Conservation (phyloP, 2,888 invertebrate genomes). For the Lydus trimaculatus region DNA sequence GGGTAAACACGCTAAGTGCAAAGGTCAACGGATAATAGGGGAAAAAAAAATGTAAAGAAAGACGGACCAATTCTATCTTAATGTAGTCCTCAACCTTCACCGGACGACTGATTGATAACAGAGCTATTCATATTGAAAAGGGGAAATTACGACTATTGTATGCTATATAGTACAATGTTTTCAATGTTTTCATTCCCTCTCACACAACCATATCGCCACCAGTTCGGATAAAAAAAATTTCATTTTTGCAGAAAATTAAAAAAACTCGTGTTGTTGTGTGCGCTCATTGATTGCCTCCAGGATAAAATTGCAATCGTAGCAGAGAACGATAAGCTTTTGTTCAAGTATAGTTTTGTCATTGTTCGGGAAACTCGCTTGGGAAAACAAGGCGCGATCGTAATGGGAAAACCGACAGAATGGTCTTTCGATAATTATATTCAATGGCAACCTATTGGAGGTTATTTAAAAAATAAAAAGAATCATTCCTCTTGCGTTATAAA, state of each 20-base stretch:
- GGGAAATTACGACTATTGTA: slow-evolving; percentile 1
- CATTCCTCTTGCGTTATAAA: background rate
- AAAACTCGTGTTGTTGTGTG: slow-evolving; percentile 26
- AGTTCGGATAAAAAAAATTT: slow-evolving; percentile 21
- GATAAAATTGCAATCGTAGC: slow-evolving; percentile 39
- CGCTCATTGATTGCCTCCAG: slow-evolving; percentile 35
- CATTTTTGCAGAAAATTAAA: slow-evolving; percentile 38
- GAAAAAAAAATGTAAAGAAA: background rate
- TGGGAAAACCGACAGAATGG: background rate
- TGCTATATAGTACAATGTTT: background rate
- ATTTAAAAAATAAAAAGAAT: background rate
- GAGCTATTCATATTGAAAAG: slow-evolving; percentile 1
- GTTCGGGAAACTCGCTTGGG: background rate
- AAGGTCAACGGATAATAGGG: slow-evolving; percentile 23
- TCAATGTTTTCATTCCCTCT: background rate
- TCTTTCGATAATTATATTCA: slow-evolving; percentile 3
- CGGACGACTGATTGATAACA: background rate
- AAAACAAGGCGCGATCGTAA: slow-evolving; percentile 5
- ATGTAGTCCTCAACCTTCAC: background rate
- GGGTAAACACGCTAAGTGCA: slow-evolving; percentile 28
- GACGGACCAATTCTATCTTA: background rate
- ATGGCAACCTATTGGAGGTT: background rate
- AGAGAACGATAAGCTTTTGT: slow-evolving; percentile 35
- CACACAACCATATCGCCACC: background rate
- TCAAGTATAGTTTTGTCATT: slow-evolving; percentile 21